phyloP scores from a whole-genome alignment of 2,113 vertebrate genomes.

The Athene cunicularia region DNA sequence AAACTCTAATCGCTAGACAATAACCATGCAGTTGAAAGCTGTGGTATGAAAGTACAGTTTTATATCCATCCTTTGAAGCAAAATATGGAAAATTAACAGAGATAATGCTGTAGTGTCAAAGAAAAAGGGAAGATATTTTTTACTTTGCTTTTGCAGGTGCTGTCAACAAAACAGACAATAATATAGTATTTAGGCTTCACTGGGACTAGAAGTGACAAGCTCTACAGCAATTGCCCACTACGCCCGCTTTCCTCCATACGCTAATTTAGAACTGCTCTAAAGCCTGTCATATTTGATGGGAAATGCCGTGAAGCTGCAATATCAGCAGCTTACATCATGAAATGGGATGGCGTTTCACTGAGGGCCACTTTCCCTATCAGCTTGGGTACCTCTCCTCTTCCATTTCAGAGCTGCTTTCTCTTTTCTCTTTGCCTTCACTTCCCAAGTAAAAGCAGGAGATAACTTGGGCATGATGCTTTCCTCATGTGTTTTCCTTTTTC shows the following conservation, averaged over 20 bases:
- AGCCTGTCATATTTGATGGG: conserved; percentile 66
- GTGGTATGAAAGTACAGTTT: neutral
- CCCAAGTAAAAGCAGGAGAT: neutral
- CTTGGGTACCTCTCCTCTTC: neutral
- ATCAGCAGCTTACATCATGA: conserved; percentile 38
- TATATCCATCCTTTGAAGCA: neutral
- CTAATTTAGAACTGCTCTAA: conserved; percentile 54
- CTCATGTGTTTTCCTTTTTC: neutral
- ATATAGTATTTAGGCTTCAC: conserved; percentile 29
- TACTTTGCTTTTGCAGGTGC: conserved; percentile 1
- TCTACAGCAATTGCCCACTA: neutral
- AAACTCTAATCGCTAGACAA: neutral
- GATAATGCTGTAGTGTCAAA: neutral
- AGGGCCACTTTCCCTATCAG: conserved; percentile 25
- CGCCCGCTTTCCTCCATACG: conserved; percentile 21
- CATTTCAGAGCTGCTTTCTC: neutral
- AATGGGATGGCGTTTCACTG: conserved; percentile 11
- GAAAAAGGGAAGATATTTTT: neutral
- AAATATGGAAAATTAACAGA: conserved; percentile 7
- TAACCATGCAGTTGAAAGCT: neutral
- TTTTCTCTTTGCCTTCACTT: neutral
- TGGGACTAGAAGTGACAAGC: conserved; percentile 5
- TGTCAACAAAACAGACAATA: conserved; percentile 35
- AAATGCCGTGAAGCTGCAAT: conserved; percentile 41
- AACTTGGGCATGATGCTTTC: neutral